Evolutionary conservation across 2,888 invertebrate species (phyloP).

Genomic region (Parthenolecanium corni): DNA sequence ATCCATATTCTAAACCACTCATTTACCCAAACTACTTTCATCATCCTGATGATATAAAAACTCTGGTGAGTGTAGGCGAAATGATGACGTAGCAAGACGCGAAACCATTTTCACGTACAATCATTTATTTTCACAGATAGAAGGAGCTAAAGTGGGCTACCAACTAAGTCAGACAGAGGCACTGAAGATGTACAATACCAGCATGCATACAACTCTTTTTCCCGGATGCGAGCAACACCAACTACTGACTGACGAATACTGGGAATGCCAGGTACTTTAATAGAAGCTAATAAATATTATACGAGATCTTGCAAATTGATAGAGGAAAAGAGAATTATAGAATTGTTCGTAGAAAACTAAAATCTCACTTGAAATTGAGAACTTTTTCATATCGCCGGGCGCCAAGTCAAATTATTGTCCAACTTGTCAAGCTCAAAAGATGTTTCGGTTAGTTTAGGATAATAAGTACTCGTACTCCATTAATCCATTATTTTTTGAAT

Average conservation of each 20-base stretch:
- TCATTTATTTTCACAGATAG: slow-evolving; percentile 44
- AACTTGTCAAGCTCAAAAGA: too few relatives aligned
- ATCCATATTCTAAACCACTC: slow-evolving; percentile 62
- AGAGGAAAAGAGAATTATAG: too few relatives aligned
- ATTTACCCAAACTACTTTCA: slow-evolving; percentile 79
- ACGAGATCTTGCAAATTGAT: too few relatives aligned
- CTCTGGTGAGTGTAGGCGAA: slow-evolving; percentile 42
- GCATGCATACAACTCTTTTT: slow-evolving; percentile 51
- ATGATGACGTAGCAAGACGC: background rate
- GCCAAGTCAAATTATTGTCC: too few relatives aligned
- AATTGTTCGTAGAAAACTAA: too few relatives aligned
- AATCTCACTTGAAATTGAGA: too few relatives aligned
- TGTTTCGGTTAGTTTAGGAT: too few relatives aligned
- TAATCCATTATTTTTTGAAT: too few relatives aligned
- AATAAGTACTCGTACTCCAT: too few relatives aligned
- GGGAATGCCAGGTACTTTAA: slow-evolving; percentile 51
- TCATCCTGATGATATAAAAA: slow-evolving; percentile 55
- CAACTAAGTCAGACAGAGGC: slow-evolving; percentile 49
- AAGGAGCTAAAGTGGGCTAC: slow-evolving; percentile 60
- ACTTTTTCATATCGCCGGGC: too few relatives aligned
- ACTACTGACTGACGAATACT: slow-evolving; percentile 59
- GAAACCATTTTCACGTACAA: background rate
- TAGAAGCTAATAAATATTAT: too few relatives aligned
- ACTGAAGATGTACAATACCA: slow-evolving; percentile 49
- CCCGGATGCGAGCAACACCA: slow-evolving; percentile 54